Evolutionary conservation across 2,888 invertebrate genomes (phyloP), one percentile per base, ranked within the genome.

Genomic region (Drosophila planitibia): DNA sequence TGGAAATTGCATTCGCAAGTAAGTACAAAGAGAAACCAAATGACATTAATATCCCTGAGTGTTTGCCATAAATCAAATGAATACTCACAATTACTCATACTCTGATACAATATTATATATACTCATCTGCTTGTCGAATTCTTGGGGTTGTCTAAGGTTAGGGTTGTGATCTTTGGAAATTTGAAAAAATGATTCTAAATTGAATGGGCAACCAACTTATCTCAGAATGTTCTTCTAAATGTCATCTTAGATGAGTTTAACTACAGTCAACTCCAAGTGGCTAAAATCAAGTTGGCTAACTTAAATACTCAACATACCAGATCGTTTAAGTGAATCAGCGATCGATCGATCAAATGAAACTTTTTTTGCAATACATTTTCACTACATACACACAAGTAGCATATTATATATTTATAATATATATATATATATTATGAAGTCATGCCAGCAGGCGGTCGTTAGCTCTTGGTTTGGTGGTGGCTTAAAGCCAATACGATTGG

Each of bases 1-100:
- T 93, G 93, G 93, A 93, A 93, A 82, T 81, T 93, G 82, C 93
- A 93, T 71, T 93, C 93, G 68, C 93, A 93, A 91, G 93, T 93
- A 83, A 91, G 89, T 76, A 61, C n/a, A 44, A 74, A 39, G 71
- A 35, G 41, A 47, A 35, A 33, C 35, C 47, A 68, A 28, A 25
- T 53, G 37, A n/a, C 39, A 52, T 39, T 19, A 44, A 32, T 35
- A 53, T 32, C 10, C 16, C 28, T 4, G 10, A 58, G 22, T 44
- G 30, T 44, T 25, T 58, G 22, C 44, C 58, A 33, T 58, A 25
- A 58, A 41, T 58, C 58, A 44, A 58, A n/a, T 58, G n/a, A 39
- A 41, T 14, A n/a, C 19, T 4, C 28, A n/a, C 28, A n/a, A 6
- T 30, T 22, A 32, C 16, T 30, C 30, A 57, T 28, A 9, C 37